Evolutionary conservation across 2,797 vertebrate species (phyloP).

Genomic region (Enoplosus armatus): DNA sequence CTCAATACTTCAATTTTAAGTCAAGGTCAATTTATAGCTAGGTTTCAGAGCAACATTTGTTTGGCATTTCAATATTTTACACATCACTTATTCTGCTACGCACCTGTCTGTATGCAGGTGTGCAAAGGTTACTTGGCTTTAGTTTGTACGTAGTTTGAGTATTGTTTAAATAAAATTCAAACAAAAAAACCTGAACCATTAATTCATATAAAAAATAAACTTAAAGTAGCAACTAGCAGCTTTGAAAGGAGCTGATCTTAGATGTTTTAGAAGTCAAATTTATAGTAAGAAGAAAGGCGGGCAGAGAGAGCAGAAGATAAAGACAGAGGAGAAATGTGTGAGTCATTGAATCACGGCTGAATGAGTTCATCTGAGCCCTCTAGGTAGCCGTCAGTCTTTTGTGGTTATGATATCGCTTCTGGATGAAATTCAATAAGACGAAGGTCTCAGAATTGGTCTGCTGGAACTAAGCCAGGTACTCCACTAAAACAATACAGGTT

Average conservation of each 20-base stretch:
- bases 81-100: background rate
- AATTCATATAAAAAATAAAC: background rate
- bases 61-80: background rate
- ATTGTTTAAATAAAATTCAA: background rate
- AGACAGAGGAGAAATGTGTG: conserved; percentile 39
- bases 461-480: conserved; percentile 83
- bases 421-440: conserved; percentile 89
- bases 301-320: conserved; percentile 9
- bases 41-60: background rate
- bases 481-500: conserved; percentile 74
- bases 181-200: background rate
- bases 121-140: background rate
- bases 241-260: background rate
- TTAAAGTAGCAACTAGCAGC: background rate
- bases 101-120: background rate
- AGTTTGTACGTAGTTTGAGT: background rate
- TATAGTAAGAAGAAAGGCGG: conserved; percentile 2
- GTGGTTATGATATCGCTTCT: conserved; percentile 89
- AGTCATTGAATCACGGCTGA: conserved; percentile 80
- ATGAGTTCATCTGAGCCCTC: conserved; percentile 85
- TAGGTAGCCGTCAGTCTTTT: conserved; percentile 86
- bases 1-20: background rate
- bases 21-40: background rate
- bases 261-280: background rate
- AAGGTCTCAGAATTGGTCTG: conserved; percentile 84